Evolutionary conservation across 2,888 invertebrate species (phyloP), one percentile per base, ranked within the genome.

Genomic region (Agonopterix subpropinquella): DNA sequence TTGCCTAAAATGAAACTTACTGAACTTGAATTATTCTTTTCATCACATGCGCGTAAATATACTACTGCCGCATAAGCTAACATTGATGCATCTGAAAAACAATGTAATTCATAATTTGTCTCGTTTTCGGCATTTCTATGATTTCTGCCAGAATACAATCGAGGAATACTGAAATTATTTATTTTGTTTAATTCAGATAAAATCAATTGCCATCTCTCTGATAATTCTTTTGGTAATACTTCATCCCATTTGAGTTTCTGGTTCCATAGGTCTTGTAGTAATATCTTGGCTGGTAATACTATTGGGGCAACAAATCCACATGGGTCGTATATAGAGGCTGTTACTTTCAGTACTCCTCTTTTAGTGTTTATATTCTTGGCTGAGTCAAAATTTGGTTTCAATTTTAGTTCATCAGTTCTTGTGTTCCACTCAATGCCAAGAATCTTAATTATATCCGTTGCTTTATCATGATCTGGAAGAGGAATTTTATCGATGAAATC

Each of bases 241-340:
- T 37, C 11, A 9, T 56, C 53, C 56, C 56, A 56, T 10, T 54
- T 45, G 0, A 44, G 0, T 10, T 51, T 56, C 8, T 35, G 4
- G 1, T 11, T 18, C 39, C 52, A 56, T 4, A 53, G 10, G 0
- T 47, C 28, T 41, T 54, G 53, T 2, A 56, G 28, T 1, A 54
- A 44, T n/a, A 53, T 4, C 28, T 56, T 56, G n/a, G 50, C 48
- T 11, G 47, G 44, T 11, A 56, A 36, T 8, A 52, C 8, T 0
- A 42, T 2, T 13, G 54, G 54, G 7, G 41, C 36, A 1, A 45
- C 47, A 45, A 51, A 50, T 2, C 54, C 54, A 42, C 57, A 57
- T 1, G 54, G 57, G 18, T 57, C 57, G 39, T 47, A 57, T 5
- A 57, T n/a, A 2, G 47, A 47, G 7, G 57, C 52, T 3, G 49